phyloP scores from a whole-genome alignment of 1,140 invertebrate genomes.

The Drosophila santomea region DNA sequence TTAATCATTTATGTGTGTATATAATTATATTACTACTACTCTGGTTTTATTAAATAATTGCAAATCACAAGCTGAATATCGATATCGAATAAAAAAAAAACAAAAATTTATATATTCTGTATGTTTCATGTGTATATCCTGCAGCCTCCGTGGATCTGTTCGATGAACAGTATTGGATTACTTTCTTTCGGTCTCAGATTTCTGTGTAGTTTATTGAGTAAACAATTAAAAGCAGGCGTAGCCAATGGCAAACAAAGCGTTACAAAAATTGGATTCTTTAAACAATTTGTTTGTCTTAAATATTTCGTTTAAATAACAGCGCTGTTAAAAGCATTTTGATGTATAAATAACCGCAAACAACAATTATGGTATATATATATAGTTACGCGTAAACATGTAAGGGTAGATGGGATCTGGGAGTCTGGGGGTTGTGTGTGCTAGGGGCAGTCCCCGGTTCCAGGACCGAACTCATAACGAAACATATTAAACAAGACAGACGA shows the following conservation, averaged over 20 bases:
- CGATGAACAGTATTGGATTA: conserved; percentile 36
- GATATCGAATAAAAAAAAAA: conserved; percentile 47
- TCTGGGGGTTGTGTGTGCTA: conserved; percentile 9
- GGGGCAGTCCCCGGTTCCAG: conserved; percentile 27
- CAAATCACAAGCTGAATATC: conserved; percentile 80
- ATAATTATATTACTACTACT: conserved; percentile 59
- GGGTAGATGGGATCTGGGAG: conserved; percentile 1
- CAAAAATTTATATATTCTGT: conserved; percentile 2
- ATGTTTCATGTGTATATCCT: conserved; percentile 22
- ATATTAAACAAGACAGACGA: conserved; percentile 36
- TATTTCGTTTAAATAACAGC: conserved; percentile 72
- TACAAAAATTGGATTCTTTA: conserved; percentile 72
- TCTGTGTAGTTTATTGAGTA: conserved; percentile 60
- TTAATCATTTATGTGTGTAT: conserved; percentile 60
- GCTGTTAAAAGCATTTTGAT: conserved; percentile 76
- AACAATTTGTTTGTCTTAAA: conserved; percentile 76
- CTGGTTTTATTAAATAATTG: conserved; percentile 71
- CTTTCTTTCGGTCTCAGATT: conserved; percentile 14
- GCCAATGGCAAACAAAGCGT: conserved; percentile 73
- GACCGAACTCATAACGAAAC: conserved; percentile 53
- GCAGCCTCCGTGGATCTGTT: conserved; percentile 25
- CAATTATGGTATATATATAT: conserved; percentile 68
- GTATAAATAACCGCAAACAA: conserved; percentile 77
- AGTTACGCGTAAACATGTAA: conserved; percentile 62
- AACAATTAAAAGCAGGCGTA: conserved; percentile 70